Conservation (phyloP, 2,113 vertebrate genomes). For the Eclectus roratus region DNA sequence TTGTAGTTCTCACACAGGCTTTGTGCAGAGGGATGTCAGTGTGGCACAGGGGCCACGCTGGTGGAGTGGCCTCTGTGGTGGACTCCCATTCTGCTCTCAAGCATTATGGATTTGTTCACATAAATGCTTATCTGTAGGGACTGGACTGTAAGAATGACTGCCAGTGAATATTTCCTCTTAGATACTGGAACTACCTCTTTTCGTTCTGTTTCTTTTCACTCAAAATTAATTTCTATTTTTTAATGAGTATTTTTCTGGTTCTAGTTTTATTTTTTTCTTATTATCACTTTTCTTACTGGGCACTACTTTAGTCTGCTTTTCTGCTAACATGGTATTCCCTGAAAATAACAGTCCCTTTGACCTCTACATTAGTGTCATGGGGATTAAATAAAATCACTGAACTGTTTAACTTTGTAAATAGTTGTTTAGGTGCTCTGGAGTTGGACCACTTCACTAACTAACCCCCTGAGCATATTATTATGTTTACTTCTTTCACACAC, state of each 20-base stretch:
- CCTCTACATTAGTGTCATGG: background rate
- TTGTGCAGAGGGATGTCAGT: rapidly evolving
- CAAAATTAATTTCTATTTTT: background rate
- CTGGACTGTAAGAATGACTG: background rate
- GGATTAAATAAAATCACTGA: constrained; percentile 6
- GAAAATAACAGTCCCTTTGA: background rate
- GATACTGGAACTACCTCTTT: background rate
- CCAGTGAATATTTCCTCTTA: background rate
- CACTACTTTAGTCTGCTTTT: background rate
- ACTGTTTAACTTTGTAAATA: constrained; percentile 23
- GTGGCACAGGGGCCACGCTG: background rate
- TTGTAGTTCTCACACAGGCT: background rate
- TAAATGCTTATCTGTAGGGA: background rate
- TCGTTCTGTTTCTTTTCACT: background rate
- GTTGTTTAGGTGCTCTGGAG: background rate
- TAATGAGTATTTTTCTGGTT: background rate
- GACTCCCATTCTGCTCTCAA: background rate
- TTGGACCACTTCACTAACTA: background rate
- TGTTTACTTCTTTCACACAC: constrained; percentile 17
- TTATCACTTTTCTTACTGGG: background rate
- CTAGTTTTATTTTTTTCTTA: background rate
- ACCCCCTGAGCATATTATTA: background rate
- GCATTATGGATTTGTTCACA: background rate
- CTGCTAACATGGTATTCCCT: background rate
- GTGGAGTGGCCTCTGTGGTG: background rate